Evolutionary conservation across 1,140 invertebrate genomes (phyloP).

Genomic region (Drosophila ironensis): DNA sequence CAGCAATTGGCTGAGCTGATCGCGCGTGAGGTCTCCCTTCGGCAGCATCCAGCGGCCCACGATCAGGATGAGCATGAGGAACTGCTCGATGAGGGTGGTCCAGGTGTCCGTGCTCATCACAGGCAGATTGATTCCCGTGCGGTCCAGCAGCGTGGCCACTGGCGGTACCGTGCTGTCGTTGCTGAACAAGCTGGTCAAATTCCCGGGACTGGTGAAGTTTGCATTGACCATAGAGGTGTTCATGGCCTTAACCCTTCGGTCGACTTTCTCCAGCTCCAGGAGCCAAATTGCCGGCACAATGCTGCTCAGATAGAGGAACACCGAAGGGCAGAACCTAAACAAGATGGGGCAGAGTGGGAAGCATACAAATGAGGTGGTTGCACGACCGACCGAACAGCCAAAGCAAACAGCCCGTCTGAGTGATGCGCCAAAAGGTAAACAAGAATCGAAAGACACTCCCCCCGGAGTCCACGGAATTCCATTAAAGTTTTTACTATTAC

Average conservation of each 20-base stretch:
- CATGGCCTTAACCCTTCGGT: constrained; percentile 82
- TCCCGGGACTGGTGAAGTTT: constrained; percentile 23
- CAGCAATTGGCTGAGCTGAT: constrained; percentile 95
- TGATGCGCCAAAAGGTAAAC: constrained; percentile 73
- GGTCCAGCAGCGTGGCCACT: constrained; percentile 55
- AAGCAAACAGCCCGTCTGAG: constrained; percentile 64
- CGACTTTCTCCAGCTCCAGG: constrained; percentile 91
- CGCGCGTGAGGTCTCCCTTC: constrained; percentile 93
- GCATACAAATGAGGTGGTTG: not conserved
- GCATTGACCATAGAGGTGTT: constrained; percentile 15
- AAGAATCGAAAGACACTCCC: constrained; percentile 47
- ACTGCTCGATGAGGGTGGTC: constrained; percentile 94
- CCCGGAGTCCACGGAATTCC: constrained; percentile 50
- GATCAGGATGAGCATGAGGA: constrained; percentile 93
- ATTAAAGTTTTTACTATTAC: constrained; percentile 72
- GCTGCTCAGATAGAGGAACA: constrained; percentile 91
- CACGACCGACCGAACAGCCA: constrained; percentile 8
- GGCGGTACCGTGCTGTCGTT: constrained; percentile 83
- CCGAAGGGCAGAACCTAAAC: constrained; percentile 92
- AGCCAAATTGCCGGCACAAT: constrained; percentile 94
- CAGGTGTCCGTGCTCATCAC: constrained; percentile 87
- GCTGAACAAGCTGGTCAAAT: constrained; percentile 10
- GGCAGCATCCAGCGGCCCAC: constrained; percentile 94
- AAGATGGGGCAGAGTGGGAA: not conserved
- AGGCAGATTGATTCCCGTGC: constrained; percentile 63